Conservation (phyloP, 2,113 vertebrate genomes). For the Podarcis raffonei region DNA sequence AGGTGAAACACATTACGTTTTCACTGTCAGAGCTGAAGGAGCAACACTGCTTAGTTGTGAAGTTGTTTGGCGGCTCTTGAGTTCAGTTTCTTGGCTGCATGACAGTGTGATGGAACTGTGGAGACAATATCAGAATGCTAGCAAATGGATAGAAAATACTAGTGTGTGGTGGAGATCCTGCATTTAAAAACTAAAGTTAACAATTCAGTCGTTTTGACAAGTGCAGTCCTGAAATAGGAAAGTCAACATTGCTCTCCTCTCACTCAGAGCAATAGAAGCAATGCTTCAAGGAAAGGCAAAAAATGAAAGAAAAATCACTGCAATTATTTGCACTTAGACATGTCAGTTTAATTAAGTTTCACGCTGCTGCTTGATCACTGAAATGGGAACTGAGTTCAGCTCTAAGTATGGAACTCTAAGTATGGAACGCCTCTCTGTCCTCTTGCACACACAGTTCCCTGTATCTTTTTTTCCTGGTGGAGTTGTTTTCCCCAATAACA, state of each 20-base stretch:
- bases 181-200: background rate
- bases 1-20: too few relatives aligned
- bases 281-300: conserved; percentile 67
- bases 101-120: background rate
- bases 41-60: too few relatives aligned
- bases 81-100: background rate
- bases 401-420: background rate
- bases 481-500: conserved; percentile 63
- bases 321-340: conserved; percentile 75
- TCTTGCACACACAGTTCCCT: conserved; percentile 45
- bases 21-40: too few relatives aligned
- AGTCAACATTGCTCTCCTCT: background rate
- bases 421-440: conserved; percentile 53
- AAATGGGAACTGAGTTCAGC: conserved; percentile 37
- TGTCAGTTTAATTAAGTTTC: conserved; percentile 46
- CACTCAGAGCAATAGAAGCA: background rate
- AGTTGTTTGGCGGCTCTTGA: too few relatives aligned
- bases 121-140: background rate
- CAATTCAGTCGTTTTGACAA: background rate
- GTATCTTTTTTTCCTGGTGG: conserved; percentile 53
- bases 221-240: background rate
- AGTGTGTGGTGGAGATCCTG: background rate
- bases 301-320: conserved; percentile 62
- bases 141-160: background rate
- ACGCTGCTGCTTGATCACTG: conserved; percentile 61